These are phyloP conservation scores for Eptesicus fuscus DNA, from an alignment of 2,113 vertebrate genomes.

Conservation along the genomic window DNA sequence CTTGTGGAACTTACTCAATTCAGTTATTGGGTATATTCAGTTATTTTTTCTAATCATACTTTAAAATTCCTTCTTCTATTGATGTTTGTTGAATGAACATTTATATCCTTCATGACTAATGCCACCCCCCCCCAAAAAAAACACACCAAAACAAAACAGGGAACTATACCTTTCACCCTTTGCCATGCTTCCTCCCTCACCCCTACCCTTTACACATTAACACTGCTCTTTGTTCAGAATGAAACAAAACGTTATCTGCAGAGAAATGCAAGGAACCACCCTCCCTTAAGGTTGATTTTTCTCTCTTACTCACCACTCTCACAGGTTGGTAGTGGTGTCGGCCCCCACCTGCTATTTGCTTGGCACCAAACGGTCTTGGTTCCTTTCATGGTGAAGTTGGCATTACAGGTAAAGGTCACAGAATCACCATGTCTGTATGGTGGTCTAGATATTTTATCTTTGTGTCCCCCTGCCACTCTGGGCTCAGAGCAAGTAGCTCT, in stretches of 20 bases:
- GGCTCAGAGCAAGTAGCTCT: not conserved
- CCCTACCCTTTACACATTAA: not conserved
- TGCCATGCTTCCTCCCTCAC: not conserved
- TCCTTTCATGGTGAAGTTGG: constrained; percentile 72
- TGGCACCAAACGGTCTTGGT: constrained; percentile 63
- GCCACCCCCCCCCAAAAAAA: not conserved
- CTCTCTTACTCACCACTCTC: constrained; percentile 62
- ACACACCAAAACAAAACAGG: not conserved
- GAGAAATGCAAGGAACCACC: not conserved
- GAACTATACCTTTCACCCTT: not conserved
- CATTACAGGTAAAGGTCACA: constrained; percentile 65
- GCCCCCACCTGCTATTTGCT: constrained; percentile 53
- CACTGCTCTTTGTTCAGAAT: not conserved
- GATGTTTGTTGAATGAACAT: not conserved
- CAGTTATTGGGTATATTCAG: not conserved
- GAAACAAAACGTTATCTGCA: not conserved
- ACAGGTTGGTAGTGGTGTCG: constrained; percentile 49
- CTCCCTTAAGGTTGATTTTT: not conserved
- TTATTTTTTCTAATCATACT: not conserved
- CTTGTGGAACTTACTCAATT: not conserved
- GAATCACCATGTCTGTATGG: constrained; percentile 24
- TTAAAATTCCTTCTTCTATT: not conserved
- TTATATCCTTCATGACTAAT: not conserved
- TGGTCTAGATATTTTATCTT: not conserved
- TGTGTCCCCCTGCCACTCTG: not conserved